These are phyloP conservation scores for Trichomycterus rosablanca DNA, from an alignment of 2,113 vertebrate genomes.

Conservation along the genomic window DNA sequence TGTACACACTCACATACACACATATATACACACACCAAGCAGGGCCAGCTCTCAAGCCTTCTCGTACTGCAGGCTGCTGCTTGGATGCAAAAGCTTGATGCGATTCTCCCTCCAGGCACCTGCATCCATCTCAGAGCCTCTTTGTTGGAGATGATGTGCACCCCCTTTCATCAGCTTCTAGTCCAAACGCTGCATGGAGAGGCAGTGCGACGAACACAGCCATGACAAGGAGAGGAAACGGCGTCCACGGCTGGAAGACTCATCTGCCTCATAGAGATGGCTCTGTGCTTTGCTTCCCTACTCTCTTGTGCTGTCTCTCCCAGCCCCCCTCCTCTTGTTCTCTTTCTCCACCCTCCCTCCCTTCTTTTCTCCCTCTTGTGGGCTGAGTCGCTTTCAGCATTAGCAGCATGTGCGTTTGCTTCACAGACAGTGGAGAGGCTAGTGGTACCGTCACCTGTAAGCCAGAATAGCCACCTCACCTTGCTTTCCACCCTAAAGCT, in stretches of 20 bases:
- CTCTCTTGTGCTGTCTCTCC: not conserved
- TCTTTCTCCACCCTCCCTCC: slow-evolving; percentile 35
- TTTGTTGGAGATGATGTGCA: slow-evolving; percentile 60
- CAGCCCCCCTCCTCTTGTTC: slow-evolving; percentile 30
- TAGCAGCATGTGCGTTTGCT: slow-evolving; percentile 36
- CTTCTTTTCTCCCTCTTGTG: slow-evolving; percentile 54
- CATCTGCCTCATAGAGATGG: slow-evolving; percentile 48
- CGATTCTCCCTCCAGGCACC: slow-evolving; percentile 69
- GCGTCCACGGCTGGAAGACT: slow-evolving; percentile 58
- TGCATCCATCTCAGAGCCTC: slow-evolving; percentile 68
- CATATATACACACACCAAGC: slow-evolving; percentile 42
- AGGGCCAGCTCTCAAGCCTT: slow-evolving; percentile 60
- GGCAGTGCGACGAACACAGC: slow-evolving; percentile 49
- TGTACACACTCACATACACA: slow-evolving; percentile 46
- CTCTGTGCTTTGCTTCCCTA: slow-evolving; percentile 39
- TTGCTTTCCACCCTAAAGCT: slow-evolving; percentile 43
- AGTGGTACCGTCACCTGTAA: slow-evolving; percentile 58
- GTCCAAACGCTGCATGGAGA: slow-evolving; percentile 46
- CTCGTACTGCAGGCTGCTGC: slow-evolving; percentile 71
- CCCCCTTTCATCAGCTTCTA: slow-evolving; percentile 46
- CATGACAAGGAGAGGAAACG: slow-evolving; percentile 51
- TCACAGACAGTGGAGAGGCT: slow-evolving; percentile 54
- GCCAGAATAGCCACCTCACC: slow-evolving; percentile 51
- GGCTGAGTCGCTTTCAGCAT: slow-evolving; percentile 47
- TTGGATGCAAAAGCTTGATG: slow-evolving; percentile 71